Percentiles rank a stretch among this genome's conserved stretches.
Conservation (phyloP, 1,140 invertebrate species). For the Vollenhovia emeryi region DNA sequence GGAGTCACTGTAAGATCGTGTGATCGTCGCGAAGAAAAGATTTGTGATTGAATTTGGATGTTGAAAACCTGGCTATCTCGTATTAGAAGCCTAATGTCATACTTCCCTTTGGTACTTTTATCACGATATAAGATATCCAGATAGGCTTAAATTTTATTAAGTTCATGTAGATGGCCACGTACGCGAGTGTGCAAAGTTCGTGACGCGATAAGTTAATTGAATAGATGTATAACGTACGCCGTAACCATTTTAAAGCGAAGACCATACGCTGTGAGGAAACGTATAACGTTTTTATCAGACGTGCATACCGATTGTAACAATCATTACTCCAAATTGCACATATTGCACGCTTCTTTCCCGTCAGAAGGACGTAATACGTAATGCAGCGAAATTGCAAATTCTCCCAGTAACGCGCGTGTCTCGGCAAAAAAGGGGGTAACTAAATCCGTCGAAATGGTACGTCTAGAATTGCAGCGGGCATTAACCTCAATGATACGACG, state of each 20-base stretch:
- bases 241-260: neutral
- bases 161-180: neutral
- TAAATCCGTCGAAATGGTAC: conserved; percentile 16
- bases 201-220: neutral
- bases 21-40: no score
- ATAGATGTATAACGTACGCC: neutral
- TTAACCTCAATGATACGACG: conserved; percentile 57
- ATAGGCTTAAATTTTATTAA: neutral
- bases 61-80: no score
- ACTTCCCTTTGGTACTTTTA: no score
- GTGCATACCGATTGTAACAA: neutral
- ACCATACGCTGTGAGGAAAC: neutral
- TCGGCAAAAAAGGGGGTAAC: conserved; percentile 1
- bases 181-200: neutral
- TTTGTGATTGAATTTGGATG: no score
- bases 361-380: neutral
- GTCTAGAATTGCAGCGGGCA: conserved; percentile 26
- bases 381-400: neutral
- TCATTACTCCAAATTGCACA: neutral
- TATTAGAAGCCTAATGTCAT: no score
- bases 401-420: neutral
- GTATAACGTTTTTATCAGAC: neutral
- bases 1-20: no score
- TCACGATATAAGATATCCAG: neutral
- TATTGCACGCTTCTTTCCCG: neutral